phyloP scores from a whole-genome alignment of 1,140 invertebrate species.

The Harpegnathos saltator region DNA sequence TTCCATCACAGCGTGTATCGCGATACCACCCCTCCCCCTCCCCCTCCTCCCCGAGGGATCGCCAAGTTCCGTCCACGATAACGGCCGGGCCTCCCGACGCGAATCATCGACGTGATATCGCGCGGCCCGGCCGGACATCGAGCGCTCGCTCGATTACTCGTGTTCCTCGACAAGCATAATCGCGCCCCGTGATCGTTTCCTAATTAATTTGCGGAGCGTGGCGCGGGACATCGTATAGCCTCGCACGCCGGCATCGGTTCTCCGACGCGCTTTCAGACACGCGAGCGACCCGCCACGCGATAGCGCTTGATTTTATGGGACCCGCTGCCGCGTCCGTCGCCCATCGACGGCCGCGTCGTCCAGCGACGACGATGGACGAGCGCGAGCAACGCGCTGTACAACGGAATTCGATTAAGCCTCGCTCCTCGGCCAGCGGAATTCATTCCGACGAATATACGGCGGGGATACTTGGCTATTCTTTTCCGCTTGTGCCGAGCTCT shows the following conservation, averaged over 20 bases:
- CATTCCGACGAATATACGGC: not conserved
- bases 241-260: constrained; percentile 40
- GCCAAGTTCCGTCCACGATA: constrained; percentile 1
- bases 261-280: constrained; percentile 26
- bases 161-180: constrained; percentile 36
- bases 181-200: constrained; percentile 49
- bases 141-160: constrained; percentile 30
- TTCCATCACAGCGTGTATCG: too few species aligned
- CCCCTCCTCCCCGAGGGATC: not conserved
- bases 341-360: constrained; percentile 17
- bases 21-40: too few species aligned
- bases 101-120: constrained; percentile 31
- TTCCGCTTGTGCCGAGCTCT: too few species aligned
- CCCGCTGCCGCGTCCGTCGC: not conserved
- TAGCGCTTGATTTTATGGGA: constrained; percentile 50
- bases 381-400: not conserved
- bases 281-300: constrained; percentile 5
- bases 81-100: not conserved
- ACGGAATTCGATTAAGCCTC: constrained; percentile 29
- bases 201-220: constrained; percentile 52
- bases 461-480: not conserved
- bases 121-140: not conserved
- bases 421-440: constrained; percentile 7
- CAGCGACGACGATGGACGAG: not conserved
- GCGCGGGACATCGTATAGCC: constrained; percentile 20